Conservation (phyloP, 2,113 vertebrate genomes). For the Parus major region DNA sequence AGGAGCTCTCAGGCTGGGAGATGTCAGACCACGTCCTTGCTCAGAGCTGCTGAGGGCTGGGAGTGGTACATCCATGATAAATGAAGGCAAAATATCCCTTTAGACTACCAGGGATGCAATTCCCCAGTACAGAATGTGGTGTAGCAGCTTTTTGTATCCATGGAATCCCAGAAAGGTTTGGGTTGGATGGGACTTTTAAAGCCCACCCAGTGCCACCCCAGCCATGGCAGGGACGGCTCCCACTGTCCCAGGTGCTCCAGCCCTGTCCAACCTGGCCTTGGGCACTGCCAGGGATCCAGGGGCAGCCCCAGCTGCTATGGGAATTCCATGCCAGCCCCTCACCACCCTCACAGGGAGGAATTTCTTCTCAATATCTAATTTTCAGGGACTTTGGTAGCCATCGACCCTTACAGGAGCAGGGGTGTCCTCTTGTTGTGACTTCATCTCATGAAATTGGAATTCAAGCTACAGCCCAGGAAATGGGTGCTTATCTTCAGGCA, state of each 20-base stretch:
- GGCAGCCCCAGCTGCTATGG: neutral
- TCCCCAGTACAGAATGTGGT: neutral
- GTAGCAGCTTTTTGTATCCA: neutral
- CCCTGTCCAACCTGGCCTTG: neutral
- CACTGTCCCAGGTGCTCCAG: neutral
- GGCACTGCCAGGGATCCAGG: neutral
- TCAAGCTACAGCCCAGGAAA: neutral
- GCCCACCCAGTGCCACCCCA: rapidly evolving
- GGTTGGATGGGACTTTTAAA: neutral
- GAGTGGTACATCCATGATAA: rapidly evolving
- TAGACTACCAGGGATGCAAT: neutral
- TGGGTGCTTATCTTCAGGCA: neutral
- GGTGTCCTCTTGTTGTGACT: neutral
- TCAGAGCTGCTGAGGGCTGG: neutral
- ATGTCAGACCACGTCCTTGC: neutral
- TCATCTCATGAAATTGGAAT: neutral
- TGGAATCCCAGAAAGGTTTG: neutral
- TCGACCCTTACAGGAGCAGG: neutral
- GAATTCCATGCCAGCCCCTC: neutral
- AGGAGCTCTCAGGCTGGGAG: neutral
- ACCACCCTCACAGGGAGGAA: neutral
- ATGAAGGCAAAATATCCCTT: neutral
- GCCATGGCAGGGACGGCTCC: neutral
- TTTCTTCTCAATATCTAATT: neutral
- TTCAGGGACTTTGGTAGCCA: neutral